Evolutionary conservation across 2,113 vertebrate species (phyloP), one percentile per base, ranked within the genome.

Genomic region (Malurus melanocephalus): DNA sequence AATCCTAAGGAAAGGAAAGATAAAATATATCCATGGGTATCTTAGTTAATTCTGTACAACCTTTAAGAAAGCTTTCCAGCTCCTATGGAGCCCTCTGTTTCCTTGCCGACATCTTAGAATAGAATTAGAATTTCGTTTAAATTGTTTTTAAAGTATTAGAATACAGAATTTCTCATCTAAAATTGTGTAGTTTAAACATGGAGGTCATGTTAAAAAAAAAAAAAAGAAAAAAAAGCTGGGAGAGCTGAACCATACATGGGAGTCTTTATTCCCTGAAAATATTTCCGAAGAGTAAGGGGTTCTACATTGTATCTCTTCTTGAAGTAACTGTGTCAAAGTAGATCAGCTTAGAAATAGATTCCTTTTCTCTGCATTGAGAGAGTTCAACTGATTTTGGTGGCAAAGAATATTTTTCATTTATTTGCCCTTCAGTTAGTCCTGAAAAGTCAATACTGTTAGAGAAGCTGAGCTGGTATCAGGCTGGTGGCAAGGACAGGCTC

Each of bases 361-460:
- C 22, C 16, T 21, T 53, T 80, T 55, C n/a, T 85, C 38, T 81
- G 11, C 11, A 2, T 42, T 68, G n/a, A 48, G 11, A 26, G 43
- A 76, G 32, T 61, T 81, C 62, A 59, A 2, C 56, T 52, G 52
- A 66, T 71, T 60, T 49, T 72, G 20, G n/a, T 64, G 45, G 56
- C 60, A 73, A 86, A 42, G 59, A 80, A 75, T 57, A 23, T 15
- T 13, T 38, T 60, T 59, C 1, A 0, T 73, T 55, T 75, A 16
- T 80, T 85, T 91, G 88, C 73, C 87, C 85, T 95, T 93, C 68
- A 51, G 32, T 74, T 60, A 32, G 61, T 72, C 40, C 74, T 51
- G 66, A 86, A 40, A 77, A 92, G 89, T 93, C 87, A 60, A 48
- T 93, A 78, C 53, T 79, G 81, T 69, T 74, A 38, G 20, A 85